Evolutionary conservation across 2,797 vertebrate species (phyloP).

Genomic region (Leuciscus waleckii): DNA sequence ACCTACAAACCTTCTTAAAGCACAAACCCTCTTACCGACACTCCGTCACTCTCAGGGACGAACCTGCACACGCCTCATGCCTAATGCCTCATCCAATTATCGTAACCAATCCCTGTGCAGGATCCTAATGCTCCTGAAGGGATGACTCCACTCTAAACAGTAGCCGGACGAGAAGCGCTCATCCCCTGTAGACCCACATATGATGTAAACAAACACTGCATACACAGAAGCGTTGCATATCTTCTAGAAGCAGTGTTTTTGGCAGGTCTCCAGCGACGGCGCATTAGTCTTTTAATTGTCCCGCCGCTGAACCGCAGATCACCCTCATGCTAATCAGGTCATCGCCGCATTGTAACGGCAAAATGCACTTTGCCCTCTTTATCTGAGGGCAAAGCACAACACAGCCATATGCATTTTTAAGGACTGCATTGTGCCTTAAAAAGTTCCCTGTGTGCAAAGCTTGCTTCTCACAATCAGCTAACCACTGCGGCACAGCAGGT

Average conservation of each 20-base stretch:
- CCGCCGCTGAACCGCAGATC: constrained; percentile 62
- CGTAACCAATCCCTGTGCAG: constrained; percentile 39
- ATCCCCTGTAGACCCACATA: constrained; percentile 51
- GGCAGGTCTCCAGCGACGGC: constrained; percentile 68
- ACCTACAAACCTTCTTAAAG: constrained; percentile 31
- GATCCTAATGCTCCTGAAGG: constrained; percentile 55
- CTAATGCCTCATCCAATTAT: constrained; percentile 46
- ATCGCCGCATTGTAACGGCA: constrained; percentile 69
- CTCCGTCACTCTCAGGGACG: constrained; percentile 23
- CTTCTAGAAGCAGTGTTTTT: constrained; percentile 37
- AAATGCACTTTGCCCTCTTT: constrained; percentile 63
- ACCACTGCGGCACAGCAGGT: constrained; percentile 39
- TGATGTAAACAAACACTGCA: constrained; percentile 35
- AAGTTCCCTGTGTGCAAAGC: constrained; percentile 11
- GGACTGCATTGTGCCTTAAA: constrained; percentile 34
- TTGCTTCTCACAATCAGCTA: constrained; percentile 38
- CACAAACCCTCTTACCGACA: constrained; percentile 11
- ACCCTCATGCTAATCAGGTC: constrained; percentile 69
- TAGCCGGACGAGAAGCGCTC: constrained; percentile 65
- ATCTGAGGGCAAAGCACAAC: constrained; percentile 20
- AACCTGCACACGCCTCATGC: constrained; percentile 8
- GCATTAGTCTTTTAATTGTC: constrained; percentile 67
- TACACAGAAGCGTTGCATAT: background rate
- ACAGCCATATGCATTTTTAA: constrained; percentile 21
- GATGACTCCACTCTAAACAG: constrained; percentile 58